Evolutionary conservation across 1,140 invertebrate species (phyloP).

Genomic region (Wiebesia pumilae): DNA sequence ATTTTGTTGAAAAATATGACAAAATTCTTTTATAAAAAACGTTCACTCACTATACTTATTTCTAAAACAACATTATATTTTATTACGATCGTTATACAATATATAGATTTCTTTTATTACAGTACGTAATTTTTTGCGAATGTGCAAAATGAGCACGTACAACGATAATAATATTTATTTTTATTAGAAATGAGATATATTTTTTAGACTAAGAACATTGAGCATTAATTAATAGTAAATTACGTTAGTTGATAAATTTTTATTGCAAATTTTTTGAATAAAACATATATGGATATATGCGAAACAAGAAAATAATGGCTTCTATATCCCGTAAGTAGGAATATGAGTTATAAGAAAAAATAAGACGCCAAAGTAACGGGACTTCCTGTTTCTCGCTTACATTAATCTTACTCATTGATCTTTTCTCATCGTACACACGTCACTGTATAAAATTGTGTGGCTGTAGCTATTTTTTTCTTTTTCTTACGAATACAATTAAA

Average conservation of each 20-base stretch:
- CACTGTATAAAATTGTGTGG: neutral
- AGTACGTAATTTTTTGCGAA: no score
- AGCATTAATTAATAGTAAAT: neutral
- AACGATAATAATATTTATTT: neutral
- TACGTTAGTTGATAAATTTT: neutral
- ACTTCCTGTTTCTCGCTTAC: slow-evolving; percentile 3
- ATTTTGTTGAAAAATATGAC: no score
- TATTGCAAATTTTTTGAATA: neutral
- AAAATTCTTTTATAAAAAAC: no score
- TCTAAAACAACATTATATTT: no score
- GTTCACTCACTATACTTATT: no score
- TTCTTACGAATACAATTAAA: neutral
- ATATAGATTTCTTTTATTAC: no score
- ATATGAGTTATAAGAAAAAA: slow-evolving; percentile 1
- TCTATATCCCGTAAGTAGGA: neutral
- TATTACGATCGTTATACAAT: no score
- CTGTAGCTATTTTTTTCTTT: neutral
- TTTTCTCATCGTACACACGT: neutral
- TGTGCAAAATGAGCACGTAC: neutral
- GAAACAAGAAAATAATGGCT: neutral
- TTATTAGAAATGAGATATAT: no score
- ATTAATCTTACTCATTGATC: slow-evolving; percentile 15
- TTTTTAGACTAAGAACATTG: neutral
- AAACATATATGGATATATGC: neutral
- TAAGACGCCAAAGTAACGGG: neutral